Evolutionary conservation across 2,888 invertebrate species (phyloP).

Genomic region (Linnaemya tessellans): DNA sequence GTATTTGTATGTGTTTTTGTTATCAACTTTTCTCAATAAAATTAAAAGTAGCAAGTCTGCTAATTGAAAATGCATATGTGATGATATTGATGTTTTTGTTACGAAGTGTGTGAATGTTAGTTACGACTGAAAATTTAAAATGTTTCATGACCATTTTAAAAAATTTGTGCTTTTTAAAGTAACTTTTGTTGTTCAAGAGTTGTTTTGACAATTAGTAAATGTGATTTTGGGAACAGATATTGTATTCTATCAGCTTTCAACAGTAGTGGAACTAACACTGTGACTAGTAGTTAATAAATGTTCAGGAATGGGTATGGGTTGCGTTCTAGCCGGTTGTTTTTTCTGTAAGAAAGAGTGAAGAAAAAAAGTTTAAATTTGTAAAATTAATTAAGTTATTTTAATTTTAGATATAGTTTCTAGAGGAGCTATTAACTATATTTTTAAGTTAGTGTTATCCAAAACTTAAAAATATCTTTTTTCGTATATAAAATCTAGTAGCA

Average conservation of each 20-base stretch:
- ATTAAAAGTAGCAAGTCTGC: constrained; percentile 66
- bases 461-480: too few species aligned
- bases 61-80: constrained; percentile 57
- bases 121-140: constrained; percentile 52
- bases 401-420: not conserved
- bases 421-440: too few species aligned
- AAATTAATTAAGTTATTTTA: constrained; percentile 79
- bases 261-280: constrained; percentile 83
- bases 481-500: too few species aligned
- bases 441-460: too few species aligned
- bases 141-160: constrained; percentile 46
- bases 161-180: constrained; percentile 67
- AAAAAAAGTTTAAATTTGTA: not conserved
- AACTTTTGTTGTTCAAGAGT: constrained; percentile 65
- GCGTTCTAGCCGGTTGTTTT: constrained; percentile 90
- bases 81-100: constrained; percentile 27
- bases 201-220: constrained; percentile 56
- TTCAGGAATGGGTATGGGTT: constrained; percentile 90
- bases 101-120: constrained; percentile 27
- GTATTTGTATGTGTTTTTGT: constrained; percentile 12
- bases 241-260: constrained; percentile 85
- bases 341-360: constrained; percentile 86
- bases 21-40: constrained; percentile 8
- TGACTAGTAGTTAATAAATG: constrained; percentile 87
- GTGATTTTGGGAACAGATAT: constrained; percentile 30